phyloP scores from a whole-genome alignment of 2,797 vertebrate species.

The Ptychadena robeensis region DNA sequence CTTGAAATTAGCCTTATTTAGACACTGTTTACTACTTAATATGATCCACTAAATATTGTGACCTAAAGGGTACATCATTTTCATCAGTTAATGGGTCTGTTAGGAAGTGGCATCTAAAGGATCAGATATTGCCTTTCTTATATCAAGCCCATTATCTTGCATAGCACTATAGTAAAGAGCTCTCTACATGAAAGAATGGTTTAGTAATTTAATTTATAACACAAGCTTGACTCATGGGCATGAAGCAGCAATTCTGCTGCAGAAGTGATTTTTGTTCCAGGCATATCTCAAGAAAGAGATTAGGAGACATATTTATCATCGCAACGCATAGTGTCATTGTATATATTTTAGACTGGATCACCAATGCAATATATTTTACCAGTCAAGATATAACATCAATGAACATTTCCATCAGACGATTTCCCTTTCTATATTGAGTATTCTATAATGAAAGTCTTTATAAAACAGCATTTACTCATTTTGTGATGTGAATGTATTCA shows the following conservation, averaged over 20 bases:
- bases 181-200: conserved; percentile 48
- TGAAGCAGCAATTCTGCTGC: conserved; percentile 53
- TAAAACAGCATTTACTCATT: too few relatives aligned
- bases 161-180: conserved; percentile 17
- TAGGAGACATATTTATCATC: conserved; percentile 55
- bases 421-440: not conserved
- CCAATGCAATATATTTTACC: conserved; percentile 33
- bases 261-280: conserved; percentile 56
- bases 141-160: conserved; percentile 49
- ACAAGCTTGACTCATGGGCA: conserved; percentile 49
- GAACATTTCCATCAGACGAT: not conserved
- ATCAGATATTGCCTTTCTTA: conserved; percentile 44
- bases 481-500: not conserved
- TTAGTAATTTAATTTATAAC: conserved; percentile 58
- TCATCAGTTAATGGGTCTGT: conserved; percentile 42
- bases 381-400: conserved; percentile 28
- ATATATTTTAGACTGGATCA: conserved; percentile 50
- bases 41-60: conserved; percentile 13
- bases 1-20: not conserved
- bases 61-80: conserved; percentile 37
- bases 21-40: conserved; percentile 2
- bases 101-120: conserved; percentile 24
- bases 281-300: conserved; percentile 53
- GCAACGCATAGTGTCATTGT: conserved; percentile 34
- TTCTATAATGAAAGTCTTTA: not conserved